Base-by-base conservation (phyloP, 2,113 vertebrate species). In the Cyanistes caeruleus region DNA sequence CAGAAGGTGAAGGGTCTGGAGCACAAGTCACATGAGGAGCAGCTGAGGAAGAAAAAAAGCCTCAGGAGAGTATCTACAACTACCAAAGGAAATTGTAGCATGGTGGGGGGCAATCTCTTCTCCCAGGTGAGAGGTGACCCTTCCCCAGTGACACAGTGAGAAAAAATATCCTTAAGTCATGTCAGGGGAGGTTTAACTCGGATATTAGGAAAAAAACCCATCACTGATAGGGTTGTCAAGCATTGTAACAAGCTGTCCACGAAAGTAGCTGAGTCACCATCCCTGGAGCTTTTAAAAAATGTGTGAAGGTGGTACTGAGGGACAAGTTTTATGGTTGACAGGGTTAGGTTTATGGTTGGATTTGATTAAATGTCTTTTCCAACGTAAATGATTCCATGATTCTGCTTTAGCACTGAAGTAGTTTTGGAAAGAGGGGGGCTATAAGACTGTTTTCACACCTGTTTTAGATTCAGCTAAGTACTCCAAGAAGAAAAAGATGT, bases 361-460 rank as follows among this genome's bases (percentile, higher is more conserved):
- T 7, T 64, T 41, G 17, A 49, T 43, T 43, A 64, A 27, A 64
- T 12, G 11, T 35, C 21, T 72, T 49, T 64, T 49, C 25, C 21
- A 25, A 1, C 4, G 7, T 64, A 43, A 41, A 41, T 41, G 11
- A 20, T 24, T 60, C 15, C 11, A 17, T 31, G 17, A 27, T 33
- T 58, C 59, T 64, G 8, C 22, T 75, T 74, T 62, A 33, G 3
- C 18, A 74, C 8, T 77, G 14, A 60, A 82, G 5, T 24, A n/a
- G 4, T n/a, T 15, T 65, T n/a, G 11, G 17, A 37, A 81, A 55
- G 13, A 59, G 1, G 3, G 6, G 12, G 8, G 9, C 23, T 41
- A 4, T 44, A 55, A 35, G 20, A 18, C 21, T 39, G 0, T 0
- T 68, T 68, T 44, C 33, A 31, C 14, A 55, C 0, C 4, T 41